phyloP scores from a whole-genome alignment of 2,888 invertebrate species.

The Tipula helvola region DNA sequence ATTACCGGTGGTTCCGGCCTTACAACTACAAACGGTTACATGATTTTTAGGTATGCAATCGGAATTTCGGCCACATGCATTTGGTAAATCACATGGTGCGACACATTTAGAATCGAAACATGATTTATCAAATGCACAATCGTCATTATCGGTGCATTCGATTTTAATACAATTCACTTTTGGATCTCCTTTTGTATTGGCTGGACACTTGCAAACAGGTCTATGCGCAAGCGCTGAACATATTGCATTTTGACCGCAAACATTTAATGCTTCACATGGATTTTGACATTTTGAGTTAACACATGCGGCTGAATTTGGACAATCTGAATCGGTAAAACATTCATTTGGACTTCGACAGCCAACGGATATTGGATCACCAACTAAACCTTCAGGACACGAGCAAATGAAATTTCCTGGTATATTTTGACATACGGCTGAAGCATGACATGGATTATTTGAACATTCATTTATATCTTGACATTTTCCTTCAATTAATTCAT shows the following conservation, averaged over 20 bases:
- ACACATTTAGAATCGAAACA: conserved; percentile 70
- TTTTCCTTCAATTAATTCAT: conserved; percentile 46
- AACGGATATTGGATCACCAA: conserved; percentile 59
- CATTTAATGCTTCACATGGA: conserved; percentile 52
- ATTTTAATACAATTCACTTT: conserved; percentile 55
- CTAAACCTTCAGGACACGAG: conserved; percentile 61
- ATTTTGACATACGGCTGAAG: conserved; percentile 66
- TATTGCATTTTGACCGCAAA: conserved; percentile 64
- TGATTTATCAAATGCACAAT: conserved; percentile 56
- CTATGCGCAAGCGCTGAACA: conserved; percentile 58
- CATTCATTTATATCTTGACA: conserved; percentile 81
- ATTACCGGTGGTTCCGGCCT: conserved; percentile 73
- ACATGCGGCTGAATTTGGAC: conserved; percentile 65
- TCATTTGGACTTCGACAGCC: conserved; percentile 76
- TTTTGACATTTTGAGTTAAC: conserved; percentile 61
- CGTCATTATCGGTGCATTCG: conserved; percentile 67
- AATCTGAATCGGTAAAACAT: conserved; percentile 66
- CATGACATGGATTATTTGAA: conserved; percentile 60
- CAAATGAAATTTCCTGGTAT: conserved; percentile 66
- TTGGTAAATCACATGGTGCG: conserved; percentile 67
- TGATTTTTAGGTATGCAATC: conserved; percentile 65
- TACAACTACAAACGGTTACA: conserved; percentile 70
- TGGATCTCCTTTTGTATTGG: conserved; percentile 64
- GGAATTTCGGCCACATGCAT: conserved; percentile 72
- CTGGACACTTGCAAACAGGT: conserved; percentile 61